A percentile compares a stretch with the other conserved stretches of the same genome.
These are phyloP conservation scores for Zingel zingel DNA, from an alignment of 2,113 vertebrate species.

Conservation along the genomic window DNA sequence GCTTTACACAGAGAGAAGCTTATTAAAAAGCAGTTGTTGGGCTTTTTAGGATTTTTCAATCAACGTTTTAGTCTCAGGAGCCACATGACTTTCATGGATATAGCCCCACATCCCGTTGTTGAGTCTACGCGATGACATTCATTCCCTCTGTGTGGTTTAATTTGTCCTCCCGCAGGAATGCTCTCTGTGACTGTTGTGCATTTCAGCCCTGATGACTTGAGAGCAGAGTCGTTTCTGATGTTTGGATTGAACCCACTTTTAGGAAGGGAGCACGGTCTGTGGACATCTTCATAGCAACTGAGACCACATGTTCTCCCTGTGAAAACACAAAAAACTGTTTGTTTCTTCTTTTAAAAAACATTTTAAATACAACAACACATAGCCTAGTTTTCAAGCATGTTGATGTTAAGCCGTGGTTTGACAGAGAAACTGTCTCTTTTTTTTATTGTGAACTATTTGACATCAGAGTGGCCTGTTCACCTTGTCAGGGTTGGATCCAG, in stretches of 20 bases:
- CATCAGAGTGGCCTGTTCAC: conserved; percentile 33
- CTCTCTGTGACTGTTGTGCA: conserved; percentile 12
- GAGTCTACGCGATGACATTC: conserved; percentile 28
- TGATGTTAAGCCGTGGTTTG: conserved; percentile 8
- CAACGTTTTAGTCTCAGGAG: conserved; percentile 24
- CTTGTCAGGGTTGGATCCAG: conserved; percentile 28
- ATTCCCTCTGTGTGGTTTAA: conserved; percentile 24
- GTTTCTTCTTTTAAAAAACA: conserved; percentile 15
- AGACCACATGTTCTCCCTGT: conserved; percentile 20
- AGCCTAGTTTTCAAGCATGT: neutral
- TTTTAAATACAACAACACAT: conserved; percentile 16
- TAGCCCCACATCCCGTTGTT: conserved; percentile 9
- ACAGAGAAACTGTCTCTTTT: conserved; percentile 4
- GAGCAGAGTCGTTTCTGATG: conserved; percentile 13
- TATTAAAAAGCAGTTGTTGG: conserved; percentile 1
- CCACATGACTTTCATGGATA: conserved; percentile 12
- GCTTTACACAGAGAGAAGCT: neutral
- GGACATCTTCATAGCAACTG: conserved; percentile 61
- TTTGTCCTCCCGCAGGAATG: conserved; percentile 46
- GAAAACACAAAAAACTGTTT: conserved; percentile 5
- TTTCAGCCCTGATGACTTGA: conserved; percentile 1
- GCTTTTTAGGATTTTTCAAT: conserved; percentile 30
- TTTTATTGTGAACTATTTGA: conserved; percentile 25
- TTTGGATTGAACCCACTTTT: conserved; percentile 40
- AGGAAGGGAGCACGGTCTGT: conserved; percentile 39